Conservation (phyloP, 2,888 invertebrate species). For the Noctua pronuba region DNA sequence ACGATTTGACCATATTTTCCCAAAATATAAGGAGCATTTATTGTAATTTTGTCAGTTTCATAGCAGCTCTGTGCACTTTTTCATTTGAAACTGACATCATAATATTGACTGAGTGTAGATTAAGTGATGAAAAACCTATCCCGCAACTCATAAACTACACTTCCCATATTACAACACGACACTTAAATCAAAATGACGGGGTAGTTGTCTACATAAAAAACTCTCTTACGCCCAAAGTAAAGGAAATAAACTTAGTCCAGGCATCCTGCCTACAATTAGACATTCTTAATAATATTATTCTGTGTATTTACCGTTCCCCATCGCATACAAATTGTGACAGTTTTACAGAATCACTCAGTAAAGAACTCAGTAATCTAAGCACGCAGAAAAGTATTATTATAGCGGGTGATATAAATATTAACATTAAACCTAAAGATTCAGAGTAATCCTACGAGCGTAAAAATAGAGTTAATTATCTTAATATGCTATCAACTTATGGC, state of each 20-base stretch:
- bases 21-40: not conserved
- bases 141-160: conserved; percentile 1
- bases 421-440: not conserved
- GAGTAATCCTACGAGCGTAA: not conserved
- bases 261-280: not conserved
- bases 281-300: not conserved
- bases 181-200: conserved; percentile 1
- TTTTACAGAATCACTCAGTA: no score
- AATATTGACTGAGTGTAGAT: not conserved
- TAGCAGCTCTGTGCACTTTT: not conserved
- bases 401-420: not conserved
- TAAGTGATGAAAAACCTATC: not conserved
- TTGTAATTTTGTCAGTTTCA: not conserved
- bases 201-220: not conserved
- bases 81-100: not conserved
- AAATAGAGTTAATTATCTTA: not conserved
- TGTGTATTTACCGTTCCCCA: not conserved
- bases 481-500: not conserved
- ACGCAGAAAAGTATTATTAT: no score
- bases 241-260: not conserved
- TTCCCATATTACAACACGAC: not conserved
- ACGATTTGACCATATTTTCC: not conserved
- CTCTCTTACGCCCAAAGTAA: not conserved
- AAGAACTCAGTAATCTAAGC: no score
- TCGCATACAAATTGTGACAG: no score